Conservation (phyloP, 2,113 vertebrate species). For the Oenanthe oenanthe region DNA sequence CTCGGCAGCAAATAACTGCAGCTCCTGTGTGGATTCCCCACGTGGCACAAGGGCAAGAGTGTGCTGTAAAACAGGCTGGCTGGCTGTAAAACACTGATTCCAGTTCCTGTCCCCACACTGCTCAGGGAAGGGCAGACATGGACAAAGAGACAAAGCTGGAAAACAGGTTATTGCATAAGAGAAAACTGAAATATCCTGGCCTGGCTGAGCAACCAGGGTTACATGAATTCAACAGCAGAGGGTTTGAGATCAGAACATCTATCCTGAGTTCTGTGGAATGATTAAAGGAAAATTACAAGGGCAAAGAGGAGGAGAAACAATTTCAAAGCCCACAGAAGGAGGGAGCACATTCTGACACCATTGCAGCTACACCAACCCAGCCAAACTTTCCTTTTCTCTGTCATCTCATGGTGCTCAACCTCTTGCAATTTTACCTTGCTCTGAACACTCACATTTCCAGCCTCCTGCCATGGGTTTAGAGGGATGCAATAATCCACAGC, state of each 20-base stretch:
- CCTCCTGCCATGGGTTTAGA: neutral
- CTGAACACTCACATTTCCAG: neutral
- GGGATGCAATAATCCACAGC: neutral
- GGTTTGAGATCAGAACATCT: neutral
- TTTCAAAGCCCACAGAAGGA: neutral
- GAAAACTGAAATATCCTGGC: accelerated
- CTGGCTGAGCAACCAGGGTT: neutral
- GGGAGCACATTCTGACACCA: accelerated
- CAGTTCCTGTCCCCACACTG: neutral
- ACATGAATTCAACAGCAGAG: neutral
- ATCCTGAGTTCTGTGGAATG: neutral
- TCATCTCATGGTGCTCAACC: accelerated
- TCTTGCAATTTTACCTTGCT: neutral
- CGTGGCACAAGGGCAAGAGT: accelerated
- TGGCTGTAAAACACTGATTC: neutral
- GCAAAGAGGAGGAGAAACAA: neutral
- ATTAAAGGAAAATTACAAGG: neutral
- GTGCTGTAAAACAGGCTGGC: neutral
- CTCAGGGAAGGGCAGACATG: neutral
- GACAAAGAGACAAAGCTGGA: neutral
- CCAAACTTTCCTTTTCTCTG: neutral
- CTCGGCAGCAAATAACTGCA: accelerated
- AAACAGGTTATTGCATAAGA: neutral
- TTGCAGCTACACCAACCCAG: neutral
- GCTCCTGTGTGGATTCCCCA: accelerated